Evolutionary conservation across 2,888 invertebrate species (phyloP), one percentile per base, ranked within the genome.

Genomic region (Dione vanillae): DNA sequence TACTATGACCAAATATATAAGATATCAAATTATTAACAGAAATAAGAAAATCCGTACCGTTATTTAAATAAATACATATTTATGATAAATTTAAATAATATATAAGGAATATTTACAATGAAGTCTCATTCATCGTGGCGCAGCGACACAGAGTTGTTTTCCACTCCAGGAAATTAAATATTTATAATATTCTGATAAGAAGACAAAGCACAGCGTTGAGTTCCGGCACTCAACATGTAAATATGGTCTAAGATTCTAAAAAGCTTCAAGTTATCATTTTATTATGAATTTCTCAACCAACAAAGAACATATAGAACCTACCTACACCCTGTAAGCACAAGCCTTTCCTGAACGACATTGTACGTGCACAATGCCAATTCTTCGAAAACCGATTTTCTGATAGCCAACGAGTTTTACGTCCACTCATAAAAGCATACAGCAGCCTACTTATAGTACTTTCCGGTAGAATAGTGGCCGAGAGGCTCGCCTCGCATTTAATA

Each of bases 381-480:
- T 59, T 51, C 51, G 41, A 59, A 67, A 67, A 49, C 40, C 67
- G 67, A 59, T 67, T 67, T 67, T 16, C 58, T 58, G 67, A 67
- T 59, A 67, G 58, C 67, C 40, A 27, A 12, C 41, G 67, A 67
- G 58, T 61, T 70, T 67, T 70, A 72, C 67, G 66, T 67, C 59
- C 52, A 70, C 52, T 58, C 69, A 67, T 75, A 73, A 75, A 74
- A 75, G 69, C 69, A 70, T 72, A 69, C 49, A 65, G 66, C 64
- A 51, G 59, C 64, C 47, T 69, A 59, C 49, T 27, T 51, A 67
- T 27, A 67, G 41, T 14, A 51, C 40, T 51, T 67, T 49, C 67
- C 59, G 12, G 12, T n/a, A 40, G 51, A 16, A 59, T 59, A 51
- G 61, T 45, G n/a, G 27, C 43, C 41, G 40, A 14, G 40, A 19